Base-by-base conservation (phyloP, 2,888 invertebrate genomes). In the Odontocerum albicorne region DNA sequence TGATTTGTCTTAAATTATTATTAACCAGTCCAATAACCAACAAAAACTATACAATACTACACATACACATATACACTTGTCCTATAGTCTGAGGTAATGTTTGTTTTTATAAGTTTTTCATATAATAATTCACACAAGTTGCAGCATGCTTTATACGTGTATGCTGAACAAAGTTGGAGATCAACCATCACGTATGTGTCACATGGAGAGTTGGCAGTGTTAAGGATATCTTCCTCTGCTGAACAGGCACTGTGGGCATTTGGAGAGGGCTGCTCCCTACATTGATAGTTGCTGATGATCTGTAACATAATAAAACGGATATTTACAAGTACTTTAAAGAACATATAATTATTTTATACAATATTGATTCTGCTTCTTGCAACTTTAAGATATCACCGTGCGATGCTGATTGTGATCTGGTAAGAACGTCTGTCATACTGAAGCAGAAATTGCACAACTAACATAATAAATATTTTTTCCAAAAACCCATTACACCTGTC, bases 241-340 rank as follows among this genome's bases (percentile, higher is more conserved):
- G 54, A 3, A 3, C 36, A 2, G 33, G 31, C 3, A 20, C 39
- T 1, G 42, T 42, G 3, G 45, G 44, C 3, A 39, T 33, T 10
- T 35, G 38, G 12, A 49, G 4, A 0, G 57, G 61, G 46, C 43
- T 52, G 15, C 20, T 39, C 7, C 45, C 42, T 3, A 40, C 39
- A 15, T 49, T 52, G 35, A 61, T 61, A n/a, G 57, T 45, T 6
- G 58, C 53, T n/a, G 61, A 61, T 7, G 59, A 59, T 36, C 59
- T 59, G 22, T 7, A 40, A 27, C 10, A 46, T 19, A 31, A 44
- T 32, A 8, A 44, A 12, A 13, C 10, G 22, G n/a, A n/a, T n/a
- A n/a, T n/a, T n/a, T n/a, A n/a, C n/a, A n/a, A n/a, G n/a, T n/a
- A n/a, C n/a, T n/a, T n/a, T n/a, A n/a, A n/a, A n/a, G n/a, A n/a